Conservation (phyloP, 2,113 vertebrate genomes). For the Rhinogobius similis region DNA sequence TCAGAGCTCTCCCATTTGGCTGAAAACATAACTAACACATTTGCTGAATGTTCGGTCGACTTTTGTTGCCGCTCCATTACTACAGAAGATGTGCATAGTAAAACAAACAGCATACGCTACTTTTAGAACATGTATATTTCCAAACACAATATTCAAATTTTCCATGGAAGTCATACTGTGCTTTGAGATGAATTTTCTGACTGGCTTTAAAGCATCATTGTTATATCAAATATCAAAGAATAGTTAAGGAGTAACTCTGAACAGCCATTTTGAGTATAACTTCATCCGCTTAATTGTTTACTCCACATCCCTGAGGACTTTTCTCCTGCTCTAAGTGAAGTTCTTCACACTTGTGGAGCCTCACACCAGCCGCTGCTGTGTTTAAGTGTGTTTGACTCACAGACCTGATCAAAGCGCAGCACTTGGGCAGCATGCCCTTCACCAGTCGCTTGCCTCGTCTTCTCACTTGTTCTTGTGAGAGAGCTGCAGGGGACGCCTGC, state of each 20-base stretch:
- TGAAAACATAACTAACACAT: not conserved
- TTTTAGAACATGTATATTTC: not conserved
- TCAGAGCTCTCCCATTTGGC: conserved; percentile 1
- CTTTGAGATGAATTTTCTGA: not conserved
- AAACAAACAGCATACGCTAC: not conserved
- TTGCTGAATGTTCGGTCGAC: not conserved
- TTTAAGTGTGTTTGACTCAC: conserved; percentile 51
- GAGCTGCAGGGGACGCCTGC: conserved; percentile 21
- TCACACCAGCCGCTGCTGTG: conserved; percentile 25
- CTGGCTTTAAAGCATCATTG: not conserved
- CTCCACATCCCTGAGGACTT: not conserved
- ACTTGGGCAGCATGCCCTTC: conserved; percentile 45
- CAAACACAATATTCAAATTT: too few species aligned
- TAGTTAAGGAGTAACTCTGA: too few species aligned
- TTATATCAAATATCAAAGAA: not conserved
- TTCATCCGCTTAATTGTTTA: not conserved
- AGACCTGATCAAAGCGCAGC: conserved; percentile 58
- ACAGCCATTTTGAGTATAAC: too few species aligned
- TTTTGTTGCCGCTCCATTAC: not conserved
- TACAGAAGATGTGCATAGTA: not conserved
- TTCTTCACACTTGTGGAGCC: conserved; percentile 12
- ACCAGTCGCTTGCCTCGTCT: conserved; percentile 35
- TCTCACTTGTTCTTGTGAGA: conserved; percentile 48
- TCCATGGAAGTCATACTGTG: too few species aligned
- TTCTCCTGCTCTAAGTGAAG: conserved; percentile 8